Evolutionary conservation across 2,888 invertebrate genomes (phyloP).

Genomic region (Eilema depressum): DNA sequence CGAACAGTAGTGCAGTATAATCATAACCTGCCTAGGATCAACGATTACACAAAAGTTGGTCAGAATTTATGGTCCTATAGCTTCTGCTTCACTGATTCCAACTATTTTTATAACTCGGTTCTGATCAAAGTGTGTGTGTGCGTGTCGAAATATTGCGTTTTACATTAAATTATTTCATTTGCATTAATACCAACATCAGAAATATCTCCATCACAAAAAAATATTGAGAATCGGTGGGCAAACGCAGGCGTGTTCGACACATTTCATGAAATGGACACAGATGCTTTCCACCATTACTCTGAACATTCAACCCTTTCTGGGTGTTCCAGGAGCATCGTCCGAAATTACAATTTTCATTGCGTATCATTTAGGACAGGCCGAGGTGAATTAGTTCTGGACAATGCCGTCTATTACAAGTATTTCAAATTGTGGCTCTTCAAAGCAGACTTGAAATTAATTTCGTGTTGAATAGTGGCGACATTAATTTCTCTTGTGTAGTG

Average conservation of each 20-base stretch:
- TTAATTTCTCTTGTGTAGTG: not conserved
- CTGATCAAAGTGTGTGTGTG: not conserved
- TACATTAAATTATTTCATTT: not conserved
- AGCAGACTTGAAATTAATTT: conserved; percentile 17
- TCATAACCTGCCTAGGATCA: not conserved
- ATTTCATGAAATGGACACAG: conserved; percentile 51
- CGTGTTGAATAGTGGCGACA: conserved; percentile 1
- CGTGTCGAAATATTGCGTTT: not conserved
- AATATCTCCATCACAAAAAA: conserved; percentile 13
- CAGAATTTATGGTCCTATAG: not conserved
- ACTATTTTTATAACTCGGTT: not conserved
- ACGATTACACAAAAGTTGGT: not conserved
- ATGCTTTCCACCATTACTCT: conserved; percentile 47
- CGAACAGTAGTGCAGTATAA: too few species aligned
- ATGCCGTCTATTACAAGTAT: conserved; percentile 32
- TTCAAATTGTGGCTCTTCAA: conserved; percentile 27
- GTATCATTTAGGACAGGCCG: conserved; percentile 38
- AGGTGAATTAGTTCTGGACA: conserved; percentile 46
- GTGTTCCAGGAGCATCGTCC: conserved; percentile 42
- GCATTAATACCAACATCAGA: not conserved
- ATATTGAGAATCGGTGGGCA: conserved; percentile 37
- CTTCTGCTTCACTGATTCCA: not conserved
- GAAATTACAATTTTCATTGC: conserved; percentile 51
- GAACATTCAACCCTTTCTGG: conserved; percentile 49
- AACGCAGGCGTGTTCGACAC: conserved; percentile 43